Conservation (phyloP, 2,113 vertebrate species). For the Ammodytes marinus region DNA sequence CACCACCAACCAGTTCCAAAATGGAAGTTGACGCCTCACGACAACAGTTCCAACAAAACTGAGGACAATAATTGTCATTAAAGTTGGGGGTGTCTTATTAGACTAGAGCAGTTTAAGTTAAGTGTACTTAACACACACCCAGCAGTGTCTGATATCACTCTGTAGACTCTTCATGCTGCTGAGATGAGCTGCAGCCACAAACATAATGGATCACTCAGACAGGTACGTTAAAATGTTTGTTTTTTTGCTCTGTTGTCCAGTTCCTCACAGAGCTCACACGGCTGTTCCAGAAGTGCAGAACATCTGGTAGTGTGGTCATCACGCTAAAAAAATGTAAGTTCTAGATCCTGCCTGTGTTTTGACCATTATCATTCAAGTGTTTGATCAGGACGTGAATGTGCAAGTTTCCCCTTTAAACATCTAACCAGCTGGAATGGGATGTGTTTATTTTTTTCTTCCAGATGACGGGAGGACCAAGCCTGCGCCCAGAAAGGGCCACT, state of each 20-base stretch:
- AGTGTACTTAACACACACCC: neutral
- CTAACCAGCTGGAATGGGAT: neutral
- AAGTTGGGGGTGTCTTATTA: neutral
- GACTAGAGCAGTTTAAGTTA: neutral
- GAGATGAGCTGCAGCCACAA: neutral
- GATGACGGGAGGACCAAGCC: conserved; percentile 98
- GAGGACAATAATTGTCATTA: neutral
- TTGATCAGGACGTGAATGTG: too few species aligned
- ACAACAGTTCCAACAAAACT: neutral
- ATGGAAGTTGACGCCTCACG: too few species aligned
- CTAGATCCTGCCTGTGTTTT: neutral
- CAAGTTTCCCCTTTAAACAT: neutral
- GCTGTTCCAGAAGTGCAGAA: conserved; percentile 96
- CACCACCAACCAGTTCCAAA: neutral
- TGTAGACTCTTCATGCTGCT: neutral
- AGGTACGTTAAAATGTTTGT: too few species aligned
- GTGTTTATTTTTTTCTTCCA: conserved; percentile 57
- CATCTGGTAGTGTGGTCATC: conserved; percentile 94
- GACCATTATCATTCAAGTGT: neutral
- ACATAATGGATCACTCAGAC: neutral
- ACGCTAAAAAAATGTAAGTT: conserved; percentile 98
- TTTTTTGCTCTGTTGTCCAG: conserved; percentile 78
- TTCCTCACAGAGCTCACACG: conserved; percentile 98
- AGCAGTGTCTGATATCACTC: neutral
- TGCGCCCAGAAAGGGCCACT: conserved; percentile 90